Percentiles rank a stretch among this genome's conserved stretches.
phyloP scores from a whole-genome alignment of 2,888 invertebrate species.

The Habroteleia sp. region DNA sequence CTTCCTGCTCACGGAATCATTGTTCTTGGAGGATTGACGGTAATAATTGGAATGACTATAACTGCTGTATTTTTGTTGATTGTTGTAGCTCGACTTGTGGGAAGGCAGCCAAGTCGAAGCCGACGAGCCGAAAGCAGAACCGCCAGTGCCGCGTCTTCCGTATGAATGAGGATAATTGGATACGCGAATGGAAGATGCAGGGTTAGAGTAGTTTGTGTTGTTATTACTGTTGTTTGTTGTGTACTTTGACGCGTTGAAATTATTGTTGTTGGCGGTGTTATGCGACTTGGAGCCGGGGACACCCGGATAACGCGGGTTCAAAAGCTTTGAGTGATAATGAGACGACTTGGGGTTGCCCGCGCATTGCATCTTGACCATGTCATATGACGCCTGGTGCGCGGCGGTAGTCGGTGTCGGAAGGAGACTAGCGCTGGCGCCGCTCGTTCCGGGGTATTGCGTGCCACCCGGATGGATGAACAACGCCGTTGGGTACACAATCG shows the following conservation, averaged over 20 bases:
- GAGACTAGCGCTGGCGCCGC: constrained; percentile 71
- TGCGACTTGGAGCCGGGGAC: constrained; percentile 38
- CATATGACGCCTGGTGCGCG: constrained; percentile 63
- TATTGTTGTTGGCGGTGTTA: constrained; percentile 10
- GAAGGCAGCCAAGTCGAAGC: constrained; percentile 39
- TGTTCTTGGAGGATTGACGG: constrained; percentile 19
- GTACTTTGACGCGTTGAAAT: constrained; percentile 50
- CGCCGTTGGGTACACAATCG: constrained; percentile 74
- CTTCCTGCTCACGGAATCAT: background rate
- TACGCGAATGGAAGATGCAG: constrained; percentile 25
- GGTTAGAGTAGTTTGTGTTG: constrained; percentile 6
- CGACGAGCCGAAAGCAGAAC: constrained; percentile 20
- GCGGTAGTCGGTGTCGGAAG: constrained; percentile 73
- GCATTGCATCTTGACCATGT: constrained; percentile 62
- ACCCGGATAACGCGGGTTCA: constrained; percentile 54
- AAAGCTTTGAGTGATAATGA: constrained; percentile 67
- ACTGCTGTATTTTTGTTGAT: background rate
- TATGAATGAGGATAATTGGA: constrained; percentile 48
- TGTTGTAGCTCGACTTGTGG: constrained; percentile 36
- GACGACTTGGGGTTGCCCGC: constrained; percentile 58
- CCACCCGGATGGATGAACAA: constrained; percentile 72
- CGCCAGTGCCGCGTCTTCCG: constrained; percentile 45
- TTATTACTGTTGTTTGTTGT: constrained; percentile 19
- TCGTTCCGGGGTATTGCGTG: constrained; percentile 64
- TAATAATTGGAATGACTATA: constrained; percentile 30